Evolutionary conservation across 2,797 vertebrate species (phyloP).

Genomic region (Lepilemur ruficaudatus): DNA sequence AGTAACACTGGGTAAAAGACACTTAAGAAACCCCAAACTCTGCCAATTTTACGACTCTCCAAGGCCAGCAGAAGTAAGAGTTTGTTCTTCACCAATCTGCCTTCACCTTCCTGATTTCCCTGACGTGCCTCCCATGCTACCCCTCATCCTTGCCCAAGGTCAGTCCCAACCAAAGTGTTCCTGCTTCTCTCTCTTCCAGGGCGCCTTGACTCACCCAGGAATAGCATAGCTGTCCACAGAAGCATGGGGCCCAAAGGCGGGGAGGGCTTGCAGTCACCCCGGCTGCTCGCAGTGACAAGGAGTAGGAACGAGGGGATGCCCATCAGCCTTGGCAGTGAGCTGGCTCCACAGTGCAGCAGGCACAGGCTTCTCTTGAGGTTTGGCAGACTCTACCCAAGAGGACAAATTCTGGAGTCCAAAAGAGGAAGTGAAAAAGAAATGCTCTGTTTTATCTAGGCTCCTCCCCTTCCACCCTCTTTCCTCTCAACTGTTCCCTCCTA

Average conservation of each 20-base stretch:
- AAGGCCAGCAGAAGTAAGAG: neutral
- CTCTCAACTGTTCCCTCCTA: conserved; percentile 12
- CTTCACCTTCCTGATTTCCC: neutral
- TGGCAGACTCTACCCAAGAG: neutral
- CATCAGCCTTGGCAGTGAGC: neutral
- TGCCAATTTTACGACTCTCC: neutral
- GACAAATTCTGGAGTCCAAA: conserved; percentile 23
- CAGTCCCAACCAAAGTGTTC: neutral
- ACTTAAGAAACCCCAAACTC: neutral
- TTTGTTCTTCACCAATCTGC: neutral
- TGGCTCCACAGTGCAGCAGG: neutral
- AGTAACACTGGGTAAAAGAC: neutral
- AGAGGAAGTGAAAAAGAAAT: conserved; percentile 69
- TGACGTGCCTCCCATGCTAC: neutral
- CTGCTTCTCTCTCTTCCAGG: neutral
- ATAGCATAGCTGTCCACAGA: conserved; percentile 56
- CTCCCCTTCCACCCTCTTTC: conserved; percentile 62
- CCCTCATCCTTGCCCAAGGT: neutral
- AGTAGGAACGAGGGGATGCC: neutral
- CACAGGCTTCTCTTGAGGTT: neutral
- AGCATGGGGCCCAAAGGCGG: neutral
- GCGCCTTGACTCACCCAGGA: conserved; percentile 57
- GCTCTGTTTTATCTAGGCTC: conserved; percentile 44
- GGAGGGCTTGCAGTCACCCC: neutral
- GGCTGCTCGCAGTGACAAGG: neutral